These are phyloP conservation scores for Wasmannia auropunctata DNA, from an alignment of 1,140 invertebrate species.

Conservation along the genomic window DNA sequence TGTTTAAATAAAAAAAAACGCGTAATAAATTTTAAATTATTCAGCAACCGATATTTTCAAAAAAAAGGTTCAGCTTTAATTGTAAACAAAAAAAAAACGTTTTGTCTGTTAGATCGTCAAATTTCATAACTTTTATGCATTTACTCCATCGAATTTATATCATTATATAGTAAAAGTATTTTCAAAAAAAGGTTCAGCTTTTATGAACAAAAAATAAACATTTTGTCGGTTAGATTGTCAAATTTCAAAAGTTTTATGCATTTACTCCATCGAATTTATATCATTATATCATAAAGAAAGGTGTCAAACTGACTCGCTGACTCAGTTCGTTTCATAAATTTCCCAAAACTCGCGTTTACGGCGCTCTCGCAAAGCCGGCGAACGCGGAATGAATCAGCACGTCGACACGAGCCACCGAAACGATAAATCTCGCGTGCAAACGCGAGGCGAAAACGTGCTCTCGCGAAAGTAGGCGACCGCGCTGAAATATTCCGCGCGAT, in stretches of 20 bases:
- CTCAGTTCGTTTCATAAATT: background rate
- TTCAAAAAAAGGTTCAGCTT: too few species aligned
- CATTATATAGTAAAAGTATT: background rate
- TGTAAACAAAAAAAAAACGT: background rate
- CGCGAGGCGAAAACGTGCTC: conserved; percentile 9
- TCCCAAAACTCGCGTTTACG: background rate
- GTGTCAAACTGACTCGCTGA: background rate
- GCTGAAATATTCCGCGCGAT: conserved; percentile 39
- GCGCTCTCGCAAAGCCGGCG: background rate
- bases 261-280: background rate
- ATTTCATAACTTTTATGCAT: background rate
- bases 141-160: background rate
- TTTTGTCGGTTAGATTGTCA: background rate
- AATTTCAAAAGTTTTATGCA: background rate
- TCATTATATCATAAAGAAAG: background rate
- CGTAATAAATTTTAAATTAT: background rate
- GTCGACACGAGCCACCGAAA: conserved; percentile 3
- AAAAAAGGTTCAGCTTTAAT: background rate
- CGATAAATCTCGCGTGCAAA: conserved; percentile 41
- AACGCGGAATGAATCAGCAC: background rate
- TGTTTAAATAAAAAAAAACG: background rate
- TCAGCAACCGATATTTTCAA: background rate
- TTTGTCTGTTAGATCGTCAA: background rate
- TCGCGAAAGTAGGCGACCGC: conserved; percentile 28
- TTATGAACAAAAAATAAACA: background rate